phyloP scores from a whole-genome alignment of 2,113 vertebrate genomes.

The Pollimyrus isidori region DNA sequence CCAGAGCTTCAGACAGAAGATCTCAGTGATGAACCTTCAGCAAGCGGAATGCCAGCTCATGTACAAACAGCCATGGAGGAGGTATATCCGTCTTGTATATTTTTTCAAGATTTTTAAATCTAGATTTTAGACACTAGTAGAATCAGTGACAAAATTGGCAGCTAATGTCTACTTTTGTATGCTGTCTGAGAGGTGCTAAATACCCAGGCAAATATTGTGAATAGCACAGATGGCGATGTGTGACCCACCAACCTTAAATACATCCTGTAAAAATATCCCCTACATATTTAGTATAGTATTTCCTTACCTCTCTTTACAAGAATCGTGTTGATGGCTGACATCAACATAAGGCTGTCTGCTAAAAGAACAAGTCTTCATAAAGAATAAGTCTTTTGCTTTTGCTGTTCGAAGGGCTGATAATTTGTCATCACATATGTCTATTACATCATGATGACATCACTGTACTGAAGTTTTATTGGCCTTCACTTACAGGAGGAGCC shows the following conservation, averaged over 20 bases:
- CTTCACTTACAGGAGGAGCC: constrained; percentile 29
- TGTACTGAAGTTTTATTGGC: not conserved
- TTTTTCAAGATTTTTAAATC: not conserved
- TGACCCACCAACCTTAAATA: not conserved
- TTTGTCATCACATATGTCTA: not conserved
- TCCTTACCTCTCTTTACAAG: not conserved
- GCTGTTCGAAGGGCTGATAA: not conserved
- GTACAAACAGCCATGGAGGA: not conserved
- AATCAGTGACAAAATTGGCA: not conserved
- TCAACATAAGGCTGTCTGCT: not conserved
- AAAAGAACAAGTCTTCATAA: not conserved
- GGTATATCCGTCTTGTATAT: not conserved
- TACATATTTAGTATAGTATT: not conserved
- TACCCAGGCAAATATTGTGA: not conserved
- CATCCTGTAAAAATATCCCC: not conserved
- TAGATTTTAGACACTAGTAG: not conserved
- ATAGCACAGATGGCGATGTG: not conserved
- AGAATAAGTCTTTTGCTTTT: not conserved
- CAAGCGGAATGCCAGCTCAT: not conserved
- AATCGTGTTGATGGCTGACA: not conserved
- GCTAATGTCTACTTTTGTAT: not conserved
- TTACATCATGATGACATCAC: not conserved
- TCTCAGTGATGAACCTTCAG: not conserved
- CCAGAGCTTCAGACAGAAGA: not conserved
- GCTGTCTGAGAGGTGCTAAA: not conserved